phyloP scores from a whole-genome alignment of 2,888 invertebrate species.

The Tenthredo amoena region DNA sequence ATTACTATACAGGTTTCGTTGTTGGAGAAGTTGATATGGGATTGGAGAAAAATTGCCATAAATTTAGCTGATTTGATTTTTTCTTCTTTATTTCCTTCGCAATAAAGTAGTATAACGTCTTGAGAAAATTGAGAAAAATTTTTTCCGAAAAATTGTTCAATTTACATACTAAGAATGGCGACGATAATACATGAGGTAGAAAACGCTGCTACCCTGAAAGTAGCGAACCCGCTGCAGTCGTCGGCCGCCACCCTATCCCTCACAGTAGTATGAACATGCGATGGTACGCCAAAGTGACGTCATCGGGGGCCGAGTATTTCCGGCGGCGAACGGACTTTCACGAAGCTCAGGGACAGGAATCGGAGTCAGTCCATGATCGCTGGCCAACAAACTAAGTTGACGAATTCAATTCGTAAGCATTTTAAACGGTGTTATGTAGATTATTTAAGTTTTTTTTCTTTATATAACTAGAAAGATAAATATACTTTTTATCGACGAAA shows the following conservation, averaged over 20 bases:
- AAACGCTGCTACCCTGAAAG: constrained; percentile 10
- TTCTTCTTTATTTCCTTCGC: neutral
- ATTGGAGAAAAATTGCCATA: neutral
- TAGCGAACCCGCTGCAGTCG: constrained; percentile 54
- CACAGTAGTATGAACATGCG: constrained; percentile 74
- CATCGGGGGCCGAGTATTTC: constrained; percentile 63
- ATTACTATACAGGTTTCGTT: neutral
- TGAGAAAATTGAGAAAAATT: neutral
- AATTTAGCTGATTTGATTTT: neutral
- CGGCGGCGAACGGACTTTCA: constrained; percentile 68
- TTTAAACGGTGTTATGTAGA: neutral
- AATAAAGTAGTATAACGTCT: neutral
- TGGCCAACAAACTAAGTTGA: constrained; percentile 50
- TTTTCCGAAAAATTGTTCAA: neutral
- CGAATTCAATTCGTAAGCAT: constrained; percentile 41
- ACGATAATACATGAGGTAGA: neutral
- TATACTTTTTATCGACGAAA: neutral
- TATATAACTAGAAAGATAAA: neutral
- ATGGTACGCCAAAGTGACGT: constrained; percentile 75
- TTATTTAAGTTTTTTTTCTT: neutral
- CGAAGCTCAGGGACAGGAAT: constrained; percentile 59
- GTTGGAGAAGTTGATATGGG: neutral
- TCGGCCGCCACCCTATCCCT: constrained; percentile 65
- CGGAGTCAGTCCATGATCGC: constrained; percentile 46
- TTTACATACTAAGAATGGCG: neutral